Conservation (phyloP, 1,140 invertebrate genomes). For the Rhopalosiphum maidis region DNA sequence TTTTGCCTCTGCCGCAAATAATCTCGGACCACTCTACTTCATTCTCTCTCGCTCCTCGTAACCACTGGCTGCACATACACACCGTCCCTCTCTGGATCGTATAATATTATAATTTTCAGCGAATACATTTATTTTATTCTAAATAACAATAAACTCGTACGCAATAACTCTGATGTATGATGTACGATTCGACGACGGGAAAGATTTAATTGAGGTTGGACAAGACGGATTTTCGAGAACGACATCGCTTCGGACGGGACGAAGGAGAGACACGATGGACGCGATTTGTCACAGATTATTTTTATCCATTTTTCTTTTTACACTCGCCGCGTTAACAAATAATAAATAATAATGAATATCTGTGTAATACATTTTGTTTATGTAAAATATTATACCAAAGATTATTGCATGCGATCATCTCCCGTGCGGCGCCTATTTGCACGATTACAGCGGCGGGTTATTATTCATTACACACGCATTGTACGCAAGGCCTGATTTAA, state of each 20-base stretch:
- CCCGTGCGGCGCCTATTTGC: not conserved
- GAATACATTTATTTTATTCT: not conserved
- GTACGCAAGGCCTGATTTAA: no score
- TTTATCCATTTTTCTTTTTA: not conserved
- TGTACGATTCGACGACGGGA: not conserved
- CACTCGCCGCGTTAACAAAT: not conserved
- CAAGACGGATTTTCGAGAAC: not conserved
- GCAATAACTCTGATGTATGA: conserved; percentile 10
- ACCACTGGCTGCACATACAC: not conserved
- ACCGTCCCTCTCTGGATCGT: not conserved
- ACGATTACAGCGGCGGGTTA: not conserved
- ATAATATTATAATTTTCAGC: not conserved
- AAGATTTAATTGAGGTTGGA: not conserved
- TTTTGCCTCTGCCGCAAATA: not conserved
- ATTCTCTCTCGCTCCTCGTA: not conserved
- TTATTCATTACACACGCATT: conserved; percentile 10
- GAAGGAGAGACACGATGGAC: not conserved
- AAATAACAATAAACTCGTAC: not conserved
- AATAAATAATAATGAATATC: not conserved
- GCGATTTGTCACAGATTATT: not conserved
- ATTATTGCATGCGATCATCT: not conserved
- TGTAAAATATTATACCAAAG: not conserved
- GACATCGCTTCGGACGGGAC: not conserved
- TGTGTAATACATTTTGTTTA: not conserved
- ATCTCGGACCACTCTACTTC: not conserved